These are phyloP conservation scores for Echinarachnius parma DNA, from an alignment of 53 echinoderm and acorn worm genomes.

Conservation along the genomic window DNA sequence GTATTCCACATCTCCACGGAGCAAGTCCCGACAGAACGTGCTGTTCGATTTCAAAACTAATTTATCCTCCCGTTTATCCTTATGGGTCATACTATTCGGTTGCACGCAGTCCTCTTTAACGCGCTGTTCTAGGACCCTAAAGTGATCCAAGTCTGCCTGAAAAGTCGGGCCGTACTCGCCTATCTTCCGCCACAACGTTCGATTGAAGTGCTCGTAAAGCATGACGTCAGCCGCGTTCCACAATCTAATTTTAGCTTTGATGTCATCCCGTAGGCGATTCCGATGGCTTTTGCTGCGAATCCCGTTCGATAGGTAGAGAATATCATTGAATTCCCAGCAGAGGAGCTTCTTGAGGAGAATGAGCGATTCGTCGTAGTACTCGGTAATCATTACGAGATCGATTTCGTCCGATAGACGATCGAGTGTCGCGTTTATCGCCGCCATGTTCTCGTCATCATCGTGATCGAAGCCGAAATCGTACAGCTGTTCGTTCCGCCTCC, in stretches of 20 bases:
- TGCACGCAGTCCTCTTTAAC: conserved; percentile 29
- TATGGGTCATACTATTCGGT: not conserved
- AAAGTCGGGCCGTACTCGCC: conserved; percentile 49
- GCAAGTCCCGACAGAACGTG: conserved; percentile 14
- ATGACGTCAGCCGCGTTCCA: conserved; percentile 61
- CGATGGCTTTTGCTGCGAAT: conserved; percentile 52
- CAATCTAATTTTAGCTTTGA: conserved; percentile 26
- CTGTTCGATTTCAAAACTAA: conserved; percentile 30
- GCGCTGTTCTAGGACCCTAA: conserved; percentile 17
- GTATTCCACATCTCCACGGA: conserved; percentile 38
- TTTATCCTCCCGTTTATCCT: conserved; percentile 42
- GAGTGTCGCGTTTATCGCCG: conserved; percentile 28
- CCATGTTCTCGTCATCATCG: conserved; percentile 31
- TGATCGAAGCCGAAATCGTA: conserved; percentile 71
- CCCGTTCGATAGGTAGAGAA: conserved; percentile 53
- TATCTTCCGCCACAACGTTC: conserved; percentile 58
- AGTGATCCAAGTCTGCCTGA: conserved; percentile 37
- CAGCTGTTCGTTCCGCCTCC: conserved; percentile 61
- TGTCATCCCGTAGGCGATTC: not conserved
- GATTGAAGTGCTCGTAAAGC: conserved; percentile 68
- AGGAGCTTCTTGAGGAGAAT: conserved; percentile 50
- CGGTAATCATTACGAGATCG: conserved; percentile 58
- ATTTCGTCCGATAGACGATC: conserved; percentile 46
- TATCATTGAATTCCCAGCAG: conserved; percentile 63
- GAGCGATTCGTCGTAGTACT: conserved; percentile 66